These are phyloP conservation scores for Condylura cristata DNA, from an alignment of 2,113 vertebrate species.

Conservation along the genomic window DNA sequence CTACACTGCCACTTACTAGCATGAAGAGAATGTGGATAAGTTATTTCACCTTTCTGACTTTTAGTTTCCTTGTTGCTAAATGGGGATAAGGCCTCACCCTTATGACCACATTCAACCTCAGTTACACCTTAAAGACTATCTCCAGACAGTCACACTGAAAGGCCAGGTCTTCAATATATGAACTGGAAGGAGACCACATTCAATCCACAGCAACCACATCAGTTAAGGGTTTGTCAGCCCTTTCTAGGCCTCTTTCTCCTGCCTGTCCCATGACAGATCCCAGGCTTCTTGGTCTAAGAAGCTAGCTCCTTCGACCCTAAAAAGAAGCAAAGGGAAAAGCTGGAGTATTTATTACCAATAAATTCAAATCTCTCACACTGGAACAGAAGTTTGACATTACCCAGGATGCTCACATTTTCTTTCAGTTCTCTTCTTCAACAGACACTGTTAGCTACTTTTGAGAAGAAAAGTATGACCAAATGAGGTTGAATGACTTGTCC, in stretches of 20 bases:
- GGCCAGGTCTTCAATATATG: neutral
- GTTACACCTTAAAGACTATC: neutral
- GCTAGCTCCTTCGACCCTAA: neutral
- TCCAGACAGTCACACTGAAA: too few species aligned
- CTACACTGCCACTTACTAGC: neutral
- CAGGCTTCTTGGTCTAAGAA: neutral
- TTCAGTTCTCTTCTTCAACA: neutral
- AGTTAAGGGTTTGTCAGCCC: neutral
- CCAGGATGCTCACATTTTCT: neutral
- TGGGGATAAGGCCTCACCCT: neutral
- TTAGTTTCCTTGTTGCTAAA: neutral
- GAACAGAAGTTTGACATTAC: neutral
- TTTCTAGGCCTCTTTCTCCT: neutral
- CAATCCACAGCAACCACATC: neutral
- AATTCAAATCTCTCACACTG: neutral
- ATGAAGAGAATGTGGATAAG: neutral
- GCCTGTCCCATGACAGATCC: too few species aligned
- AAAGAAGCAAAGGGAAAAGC: neutral
- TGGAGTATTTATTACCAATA: conserved; percentile 1
- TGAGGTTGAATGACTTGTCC: neutral
- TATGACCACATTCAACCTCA: neutral
- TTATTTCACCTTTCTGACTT: conserved; percentile 1
- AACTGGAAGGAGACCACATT: neutral
- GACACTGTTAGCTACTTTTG: neutral
- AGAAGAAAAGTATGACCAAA: neutral